Base-by-base conservation (phyloP, 2,797 vertebrate species). In the Miichthys miiuy region DNA sequence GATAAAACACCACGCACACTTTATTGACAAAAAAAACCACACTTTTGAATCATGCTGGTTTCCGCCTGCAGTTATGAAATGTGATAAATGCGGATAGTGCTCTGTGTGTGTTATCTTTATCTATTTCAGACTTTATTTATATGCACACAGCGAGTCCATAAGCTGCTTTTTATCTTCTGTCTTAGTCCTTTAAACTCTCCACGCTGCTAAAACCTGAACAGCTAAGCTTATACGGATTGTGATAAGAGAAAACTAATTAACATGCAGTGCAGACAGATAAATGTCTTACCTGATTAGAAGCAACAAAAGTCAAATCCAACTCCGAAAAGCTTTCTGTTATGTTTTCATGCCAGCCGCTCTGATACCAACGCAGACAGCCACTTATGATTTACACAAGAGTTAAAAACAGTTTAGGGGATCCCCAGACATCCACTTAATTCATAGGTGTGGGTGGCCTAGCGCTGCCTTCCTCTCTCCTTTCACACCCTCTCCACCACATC, bases 1-100 rank as follows among this genome's bases (percentile, higher is more conserved):
- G 61, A 76, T 80, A 78, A 88, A 85, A 79, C 68, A 76, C 55
- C n/a, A 41, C 5, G 0, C 63, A 80, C 62, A 67, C 34, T 84
- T 51, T 73, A 89, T 68, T 81, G 81, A 82, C 50, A 46, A 79
- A 82, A 46, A 80, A 80, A 66, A 7, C 7, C 14, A n/a, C 42
- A 34, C 25, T 52, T 66, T 52, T 60, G 25, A 65, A 63, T 72
- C 38, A 69, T 25, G 38, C 47, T 76, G 34, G 41, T 54, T 84
- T 79, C 72, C 0, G 57, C 62, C 51, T 75, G 62, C 74, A 72
- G 76, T 72, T 79, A 79, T 66, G 56, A 75, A 80, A 77, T 69
- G 34, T 72, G 64, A 79, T 74, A 66, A 81, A 83, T 41, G n/a
- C 16, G 48, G 44, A 67, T 30, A 27, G 58, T 75, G 20, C 46